Percentiles rank a stretch among this genome's conserved stretches.
These are phyloP conservation scores for Liasis olivaceus DNA, from an alignment of 2,797 vertebrate species.

Conservation along the genomic window DNA sequence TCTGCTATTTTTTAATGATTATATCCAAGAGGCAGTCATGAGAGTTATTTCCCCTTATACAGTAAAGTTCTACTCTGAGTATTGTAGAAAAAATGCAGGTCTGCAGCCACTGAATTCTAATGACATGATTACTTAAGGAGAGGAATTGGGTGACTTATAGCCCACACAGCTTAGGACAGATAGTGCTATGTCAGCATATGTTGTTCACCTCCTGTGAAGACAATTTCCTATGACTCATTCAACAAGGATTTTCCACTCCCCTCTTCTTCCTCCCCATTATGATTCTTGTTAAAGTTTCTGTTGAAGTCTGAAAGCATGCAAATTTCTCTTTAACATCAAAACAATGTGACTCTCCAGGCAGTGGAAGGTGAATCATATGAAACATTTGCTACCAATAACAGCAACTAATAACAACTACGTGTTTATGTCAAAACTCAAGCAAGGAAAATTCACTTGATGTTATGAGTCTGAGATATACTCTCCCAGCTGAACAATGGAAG, in stretches of 20 bases:
- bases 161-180: slow-evolving; percentile 16
- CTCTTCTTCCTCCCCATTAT: slow-evolving; percentile 1
- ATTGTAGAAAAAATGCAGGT: slow-evolving; percentile 22
- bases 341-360: slow-evolving; percentile 60
- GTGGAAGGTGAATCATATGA: slow-evolving; percentile 34
- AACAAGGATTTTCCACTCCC: neutral
- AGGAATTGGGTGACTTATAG: neutral
- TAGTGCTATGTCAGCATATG: slow-evolving; percentile 17
- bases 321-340: slow-evolving; percentile 30
- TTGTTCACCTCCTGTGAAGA: slow-evolving; percentile 21
- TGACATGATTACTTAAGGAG: slow-evolving; percentile 5
- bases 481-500: slow-evolving; percentile 60
- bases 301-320: slow-evolving; percentile 6
- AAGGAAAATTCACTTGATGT: slow-evolving; percentile 50
- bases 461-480: slow-evolving; percentile 55
- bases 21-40: slow-evolving; percentile 17
- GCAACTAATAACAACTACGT: slow-evolving; percentile 32
- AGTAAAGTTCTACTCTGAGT: slow-evolving; percentile 23
- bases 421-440: slow-evolving; percentile 27
- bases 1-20: slow-evolving; percentile 42
- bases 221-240: slow-evolving; percentile 25
- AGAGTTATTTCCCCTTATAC: slow-evolving; percentile 53
- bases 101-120: neutral
- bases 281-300: slow-evolving; percentile 30
- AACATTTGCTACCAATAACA: slow-evolving; percentile 25